Conservation (phyloP, 2,888 invertebrate genomes). For the Callimorpha dominula region DNA sequence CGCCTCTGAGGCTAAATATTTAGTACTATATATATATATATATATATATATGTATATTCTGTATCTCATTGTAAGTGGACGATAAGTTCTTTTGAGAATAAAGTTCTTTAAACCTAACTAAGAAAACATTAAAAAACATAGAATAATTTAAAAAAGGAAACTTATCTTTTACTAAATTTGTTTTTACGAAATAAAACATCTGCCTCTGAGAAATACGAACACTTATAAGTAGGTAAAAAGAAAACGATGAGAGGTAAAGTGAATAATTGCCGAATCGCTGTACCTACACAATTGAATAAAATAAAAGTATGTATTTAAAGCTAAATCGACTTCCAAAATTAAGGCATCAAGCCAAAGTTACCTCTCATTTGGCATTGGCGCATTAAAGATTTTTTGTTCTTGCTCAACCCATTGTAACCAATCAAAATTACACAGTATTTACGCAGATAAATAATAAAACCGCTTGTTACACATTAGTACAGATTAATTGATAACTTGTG, state of each 20-base stretch:
- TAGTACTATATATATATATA: no score
- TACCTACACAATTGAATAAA: neutral
- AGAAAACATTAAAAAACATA: no score
- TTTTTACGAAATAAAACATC: no score
- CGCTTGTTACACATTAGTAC: constrained; percentile 24
- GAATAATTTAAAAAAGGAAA: no score
- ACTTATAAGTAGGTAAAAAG: neutral
- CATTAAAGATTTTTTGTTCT: constrained; percentile 20
- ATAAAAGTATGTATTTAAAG: no score
- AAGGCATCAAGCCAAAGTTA: constrained; percentile 16
- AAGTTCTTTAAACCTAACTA: no score
- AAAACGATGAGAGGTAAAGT: neutral
- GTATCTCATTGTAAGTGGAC: no score
- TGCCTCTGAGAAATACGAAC: no score
- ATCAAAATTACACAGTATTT: constrained; percentile 23
- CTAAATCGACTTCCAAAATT: constrained; percentile 11
- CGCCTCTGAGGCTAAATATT: no score
- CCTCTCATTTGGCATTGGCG: constrained; percentile 23
- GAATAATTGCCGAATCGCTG: neutral
- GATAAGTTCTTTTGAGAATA: no score
- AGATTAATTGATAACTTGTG: constrained; percentile 24
- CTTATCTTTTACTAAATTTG: no score
- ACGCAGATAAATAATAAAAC: constrained; percentile 22
- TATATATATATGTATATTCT: no score
- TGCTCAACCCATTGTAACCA: constrained; percentile 22